Evolutionary conservation across 2,888 invertebrate species (phyloP), one percentile per base, ranked within the genome.

Genomic region (Cephus spinipes): DNA sequence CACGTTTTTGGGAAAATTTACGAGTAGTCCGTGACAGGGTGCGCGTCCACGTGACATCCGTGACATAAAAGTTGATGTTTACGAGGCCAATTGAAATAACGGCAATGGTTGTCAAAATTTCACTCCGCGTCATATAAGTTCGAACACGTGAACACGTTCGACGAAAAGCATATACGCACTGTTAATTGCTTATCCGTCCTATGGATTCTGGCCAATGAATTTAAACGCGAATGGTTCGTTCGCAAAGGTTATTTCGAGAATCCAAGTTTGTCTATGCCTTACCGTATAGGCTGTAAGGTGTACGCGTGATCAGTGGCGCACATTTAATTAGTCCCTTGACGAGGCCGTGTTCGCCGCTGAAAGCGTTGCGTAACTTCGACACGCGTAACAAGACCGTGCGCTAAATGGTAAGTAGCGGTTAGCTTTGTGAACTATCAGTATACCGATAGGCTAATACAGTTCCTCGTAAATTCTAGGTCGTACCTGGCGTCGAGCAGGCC

Each of bases 371-470:
- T 55, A 55, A 55, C 23, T 55, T 23, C 55, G 55, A 55, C 55
- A 55, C 55, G 55, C 55, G 71, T 32, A 87, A 87, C 85, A 85
- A 86, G 84, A 85, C 87, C 77, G 73, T 81, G 85, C 76, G 83
- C 83, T 80, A 81, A 82, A 82, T 81, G 82, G 82, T 80, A 82
- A 84, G 32, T 71, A 71, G 80, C 76, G 82, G 78, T 80, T 76
- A 79, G 81, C 84, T 85, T 83, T 84, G 83, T 77, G 80, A 83
- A 78, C 79, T 75, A 80, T 40, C 31, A 32, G 55, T 55, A 23
- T 55, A 55, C 55, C 55, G 69, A 74, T 78, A 75, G 79, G 76
- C 78, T 79, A 76, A 81, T 76, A 74, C 76, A 76, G 77, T 79
- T 79, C 78, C 73, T 81, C 79, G 80, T 81, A 83, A 83, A 82